Evolutionary conservation across 2,113 vertebrate species (phyloP), one percentile per base, ranked within the genome.

Genomic region (Sisor rabdophorus): DNA sequence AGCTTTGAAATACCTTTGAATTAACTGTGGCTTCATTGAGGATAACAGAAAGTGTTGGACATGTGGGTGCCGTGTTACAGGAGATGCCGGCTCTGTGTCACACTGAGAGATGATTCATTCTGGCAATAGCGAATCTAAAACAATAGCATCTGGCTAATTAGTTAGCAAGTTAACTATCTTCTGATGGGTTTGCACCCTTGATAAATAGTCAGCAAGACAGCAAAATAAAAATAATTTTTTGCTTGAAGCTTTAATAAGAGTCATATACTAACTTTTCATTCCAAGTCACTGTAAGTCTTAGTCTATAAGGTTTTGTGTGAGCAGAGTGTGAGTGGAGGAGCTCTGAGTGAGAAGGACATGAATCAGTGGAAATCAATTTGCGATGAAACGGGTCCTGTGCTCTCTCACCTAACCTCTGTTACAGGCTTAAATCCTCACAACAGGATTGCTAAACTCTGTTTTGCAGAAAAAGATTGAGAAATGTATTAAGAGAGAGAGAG

Each of bases 321-420:
- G 71, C 20, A 44, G 68, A 77, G 75, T 55, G n/a, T 64, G 75
- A 75, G 82, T 75, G 79, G 56, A 71, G 48, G 72, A 72, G 67
- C 77, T 60, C 60, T 74, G 74, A 79, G 74, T 50, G 55, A 64
- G 71, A 61, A 75, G 73, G 64, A 78, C 73, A 86, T 73, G 69
- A 84, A 85, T 85, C 82, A 83, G 79, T 84, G 71, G 77, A 82
- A 82, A 83, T 84, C 72, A 78, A 81, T 80, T 79, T 78, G 76
- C 74, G 56, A 73, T 56, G 44, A 54, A 73, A 78, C 71, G 40
- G 78, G 50, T 76, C 44, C 77, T 77, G 73, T 40, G 74, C 48
- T 68, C 59, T 53, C 67, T 44, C 73, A 76, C 61, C 60, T 68
- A 60, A 65, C 77, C 72, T 80, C 65, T 58, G 32, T 32, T 40